These are phyloP conservation scores for Sebastes alutus DNA, from an alignment of 2,797 vertebrate species.

Conservation along the genomic window DNA sequence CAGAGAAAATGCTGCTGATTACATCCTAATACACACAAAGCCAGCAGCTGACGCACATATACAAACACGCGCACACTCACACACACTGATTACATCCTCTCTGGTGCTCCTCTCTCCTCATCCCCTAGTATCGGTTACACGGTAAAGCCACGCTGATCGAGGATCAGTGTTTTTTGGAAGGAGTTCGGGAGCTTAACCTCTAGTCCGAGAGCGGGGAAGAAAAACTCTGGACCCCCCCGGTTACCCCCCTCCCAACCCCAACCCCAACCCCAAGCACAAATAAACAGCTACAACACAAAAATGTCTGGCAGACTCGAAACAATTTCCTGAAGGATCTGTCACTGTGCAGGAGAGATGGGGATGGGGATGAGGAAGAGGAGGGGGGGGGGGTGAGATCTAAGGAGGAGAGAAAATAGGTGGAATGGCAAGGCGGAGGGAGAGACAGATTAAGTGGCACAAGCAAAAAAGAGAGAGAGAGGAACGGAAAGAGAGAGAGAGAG, in stretches of 20 bases:
- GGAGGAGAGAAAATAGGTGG: constrained; percentile 55
- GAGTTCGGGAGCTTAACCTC: constrained; percentile 72
- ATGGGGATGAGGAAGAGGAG: not conserved
- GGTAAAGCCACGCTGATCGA: constrained; percentile 66
- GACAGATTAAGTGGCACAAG: constrained; percentile 61
- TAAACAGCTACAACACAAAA: constrained; percentile 77
- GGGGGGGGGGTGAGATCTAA: constrained; percentile 30
- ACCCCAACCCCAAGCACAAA: constrained; percentile 67
- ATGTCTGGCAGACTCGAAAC: constrained; percentile 76
- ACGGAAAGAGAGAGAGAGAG: constrained; percentile 12
- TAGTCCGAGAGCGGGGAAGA: constrained; percentile 38
- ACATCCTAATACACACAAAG: constrained; percentile 77
- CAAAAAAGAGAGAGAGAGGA: constrained; percentile 11
- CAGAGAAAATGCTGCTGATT: constrained; percentile 76
- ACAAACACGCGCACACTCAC: constrained; percentile 36
- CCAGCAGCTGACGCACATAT: constrained; percentile 48
- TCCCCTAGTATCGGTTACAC: constrained; percentile 71
- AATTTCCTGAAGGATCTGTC: constrained; percentile 82
- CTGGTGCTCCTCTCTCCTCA: constrained; percentile 62
- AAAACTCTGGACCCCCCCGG: constrained; percentile 20
- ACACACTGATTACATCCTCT: constrained; percentile 74
- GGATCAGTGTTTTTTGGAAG: constrained; percentile 66
- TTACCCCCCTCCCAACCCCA: not conserved
- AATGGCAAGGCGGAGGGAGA: constrained; percentile 46
- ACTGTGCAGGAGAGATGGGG: constrained; percentile 59